A percentile compares a stretch with the other conserved stretches of the same genome.
Evolutionary conservation across 1,140 invertebrate species (phyloP).

Genomic region (Panagrolaimus sp.): DNA sequence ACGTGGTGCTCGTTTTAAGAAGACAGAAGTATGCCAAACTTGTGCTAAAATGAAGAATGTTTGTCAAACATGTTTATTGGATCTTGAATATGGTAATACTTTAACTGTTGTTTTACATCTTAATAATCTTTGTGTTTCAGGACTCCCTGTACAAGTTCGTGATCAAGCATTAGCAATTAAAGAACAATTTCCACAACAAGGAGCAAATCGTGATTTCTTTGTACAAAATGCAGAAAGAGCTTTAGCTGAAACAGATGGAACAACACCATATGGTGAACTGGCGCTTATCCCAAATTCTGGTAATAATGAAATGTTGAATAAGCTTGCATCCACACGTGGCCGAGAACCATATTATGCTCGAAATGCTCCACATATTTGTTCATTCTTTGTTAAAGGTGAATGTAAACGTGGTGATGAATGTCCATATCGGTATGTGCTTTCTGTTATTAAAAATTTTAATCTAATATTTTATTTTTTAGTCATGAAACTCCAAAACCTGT

Average conservation of each 20-base stretch:
- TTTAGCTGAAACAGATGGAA: constrained; percentile 63
- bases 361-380: constrained; percentile 97
- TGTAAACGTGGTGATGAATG: constrained; percentile 98
- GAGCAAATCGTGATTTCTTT: constrained; percentile 98
- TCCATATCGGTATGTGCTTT: constrained; percentile 70
- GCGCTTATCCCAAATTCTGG: constrained; percentile 61
- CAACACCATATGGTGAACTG: constrained; percentile 60
- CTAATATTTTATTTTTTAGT: constrained; percentile 60
- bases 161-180: constrained; percentile 73
- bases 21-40: constrained; percentile 98
- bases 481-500: constrained; percentile 99
- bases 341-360: constrained; percentile 91
- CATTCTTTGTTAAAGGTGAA: constrained; percentile 99
- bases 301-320: constrained; percentile 76
- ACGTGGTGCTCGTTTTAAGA: constrained; percentile 95
- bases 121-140: constrained; percentile 49
- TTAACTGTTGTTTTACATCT: too few species aligned
- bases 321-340: constrained; percentile 75
- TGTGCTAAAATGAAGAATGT: constrained; percentile 97
- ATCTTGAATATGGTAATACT: constrained; percentile 81
- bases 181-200: constrained; percentile 77
- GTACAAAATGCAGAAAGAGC: constrained; percentile 86
- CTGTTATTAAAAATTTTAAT: constrained; percentile 21
- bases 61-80: constrained; percentile 95
- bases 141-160: constrained; percentile 71